phyloP scores from a whole-genome alignment of 37 sponge, comb jelly and placozoan species.

The Amphimedon queenslandica region DNA sequence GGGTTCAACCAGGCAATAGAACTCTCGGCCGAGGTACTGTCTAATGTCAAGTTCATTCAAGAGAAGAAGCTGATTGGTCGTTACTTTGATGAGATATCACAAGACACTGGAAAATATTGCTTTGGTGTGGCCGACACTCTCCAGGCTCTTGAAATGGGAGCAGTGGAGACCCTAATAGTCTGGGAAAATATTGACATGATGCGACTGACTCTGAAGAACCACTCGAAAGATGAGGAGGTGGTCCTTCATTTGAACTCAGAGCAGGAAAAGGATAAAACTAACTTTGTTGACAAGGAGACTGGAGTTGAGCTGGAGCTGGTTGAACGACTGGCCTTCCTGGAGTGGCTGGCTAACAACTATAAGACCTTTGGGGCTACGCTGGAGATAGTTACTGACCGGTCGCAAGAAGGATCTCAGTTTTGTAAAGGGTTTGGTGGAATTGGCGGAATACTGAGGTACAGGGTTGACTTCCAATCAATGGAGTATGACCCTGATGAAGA shows the following conservation, averaged over 20 bases:
- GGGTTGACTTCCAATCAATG: constrained; percentile 97
- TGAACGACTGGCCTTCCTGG: constrained; percentile 84
- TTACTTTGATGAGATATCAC: constrained; percentile 99
- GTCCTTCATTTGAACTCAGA: constrained; percentile 85
- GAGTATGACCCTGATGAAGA: constrained; percentile 82
- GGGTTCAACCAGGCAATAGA: constrained; percentile 99
- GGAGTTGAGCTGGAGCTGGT: constrained; percentile 93
- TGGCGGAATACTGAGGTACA: constrained; percentile 92
- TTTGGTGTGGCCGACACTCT: constrained; percentile 95
- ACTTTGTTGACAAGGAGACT: constrained; percentile 87
- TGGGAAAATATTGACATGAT: constrained; percentile 96
- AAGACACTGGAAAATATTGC: constrained; percentile 96
- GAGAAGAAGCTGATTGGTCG: constrained; percentile 97
- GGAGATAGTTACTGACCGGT: constrained; percentile 96
- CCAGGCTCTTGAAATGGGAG: constrained; percentile 93
- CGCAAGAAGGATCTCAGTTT: constrained; percentile 99
- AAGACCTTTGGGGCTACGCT: constrained; percentile 93
- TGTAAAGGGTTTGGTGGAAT: constrained; percentile 99
- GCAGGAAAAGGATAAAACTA: constrained; percentile 92
- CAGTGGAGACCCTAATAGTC: constrained; percentile 95
- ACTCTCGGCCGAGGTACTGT: constrained; percentile 86
- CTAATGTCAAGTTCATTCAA: constrained; percentile 99
- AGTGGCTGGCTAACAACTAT: constrained; percentile 99
- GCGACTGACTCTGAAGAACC: constrained; percentile 85
- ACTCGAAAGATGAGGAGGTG: constrained; percentile 76